Percentiles rank a stretch among this genome's conserved stretches.
Evolutionary conservation across 1,140 invertebrate genomes (phyloP).

Genomic region (Drosophila melanica): DNA sequence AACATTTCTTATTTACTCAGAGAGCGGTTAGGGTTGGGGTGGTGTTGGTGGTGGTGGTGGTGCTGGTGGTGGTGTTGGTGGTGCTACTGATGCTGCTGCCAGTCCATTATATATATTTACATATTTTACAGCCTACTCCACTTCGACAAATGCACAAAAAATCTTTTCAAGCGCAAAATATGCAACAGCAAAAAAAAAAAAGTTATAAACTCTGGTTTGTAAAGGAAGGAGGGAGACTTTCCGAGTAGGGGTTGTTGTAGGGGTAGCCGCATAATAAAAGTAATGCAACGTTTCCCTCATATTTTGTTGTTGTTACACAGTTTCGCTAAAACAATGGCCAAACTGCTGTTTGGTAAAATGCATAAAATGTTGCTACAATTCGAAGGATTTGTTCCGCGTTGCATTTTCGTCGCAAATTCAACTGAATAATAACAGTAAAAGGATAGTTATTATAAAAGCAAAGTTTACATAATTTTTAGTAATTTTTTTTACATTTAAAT

Average conservation of each 20-base stretch:
- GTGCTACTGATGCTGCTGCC: not conserved
- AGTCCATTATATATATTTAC: slow-evolving; percentile 32
- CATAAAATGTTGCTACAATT: slow-evolving; percentile 10
- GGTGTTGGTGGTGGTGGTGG: not conserved
- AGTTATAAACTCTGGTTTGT: slow-evolving; percentile 1
- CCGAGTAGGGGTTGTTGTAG: not conserved
- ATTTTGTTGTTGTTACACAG: slow-evolving; percentile 14
- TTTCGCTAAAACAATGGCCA: slow-evolving; percentile 37
- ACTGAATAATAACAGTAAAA: not conserved
- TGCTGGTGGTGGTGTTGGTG: not conserved
- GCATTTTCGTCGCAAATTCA: slow-evolving; percentile 7
- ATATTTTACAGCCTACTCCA: slow-evolving; percentile 39
- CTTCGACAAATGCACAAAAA: slow-evolving; percentile 32
- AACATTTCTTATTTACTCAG: slow-evolving; percentile 21
- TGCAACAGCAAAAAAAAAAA: slow-evolving; percentile 26
- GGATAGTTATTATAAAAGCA: not conserved
- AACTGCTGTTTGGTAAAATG: slow-evolving; percentile 28
- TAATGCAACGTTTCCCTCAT: slow-evolving; percentile 26
- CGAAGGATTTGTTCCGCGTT: slow-evolving; percentile 4
- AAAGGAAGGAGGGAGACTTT: not conserved
- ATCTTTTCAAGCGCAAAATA: slow-evolving; percentile 38
- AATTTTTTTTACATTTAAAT: not conserved
- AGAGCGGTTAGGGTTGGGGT: not conserved
- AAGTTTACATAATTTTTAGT: not conserved
- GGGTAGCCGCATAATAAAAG: slow-evolving; percentile 32